Conservation (phyloP, 2,888 invertebrate genomes). For the Caenorhabditis doughertyi region DNA sequence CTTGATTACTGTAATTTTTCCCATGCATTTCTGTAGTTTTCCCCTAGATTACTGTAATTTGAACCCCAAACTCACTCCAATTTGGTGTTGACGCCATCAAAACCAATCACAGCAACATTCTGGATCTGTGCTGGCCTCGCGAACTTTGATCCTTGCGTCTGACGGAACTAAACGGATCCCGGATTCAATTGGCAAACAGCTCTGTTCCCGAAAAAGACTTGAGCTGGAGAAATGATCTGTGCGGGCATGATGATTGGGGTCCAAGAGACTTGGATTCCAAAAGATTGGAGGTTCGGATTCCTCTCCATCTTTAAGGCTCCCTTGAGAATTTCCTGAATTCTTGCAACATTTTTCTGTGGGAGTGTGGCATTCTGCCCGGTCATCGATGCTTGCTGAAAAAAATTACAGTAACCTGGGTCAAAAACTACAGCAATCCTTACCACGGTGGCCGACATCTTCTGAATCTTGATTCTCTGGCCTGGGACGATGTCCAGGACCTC, state of each 20-base stretch:
- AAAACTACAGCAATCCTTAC: neutral
- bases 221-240: conserved; percentile 3
- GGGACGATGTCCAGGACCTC: conserved; percentile 51
- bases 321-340: neutral
- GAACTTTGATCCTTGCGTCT: neutral
- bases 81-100: neutral
- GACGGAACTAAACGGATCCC: neutral
- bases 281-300: conserved; percentile 43
- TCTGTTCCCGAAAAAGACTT: conserved; percentile 1
- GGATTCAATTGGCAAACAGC: neutral
- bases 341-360: conserved; percentile 18
- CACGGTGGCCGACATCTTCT: conserved; percentile 18
- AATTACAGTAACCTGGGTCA: no score
- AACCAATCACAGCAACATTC: conserved; percentile 14
- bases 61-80: neutral
- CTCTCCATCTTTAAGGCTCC: neutral
- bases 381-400: conserved; percentile 44
- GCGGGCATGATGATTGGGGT: conserved; percentile 20
- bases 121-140: neutral
- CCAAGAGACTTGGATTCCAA: conserved; percentile 19
- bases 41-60: no score
- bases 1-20: no score
- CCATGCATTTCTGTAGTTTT: no score
- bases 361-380: conserved; percentile 29
- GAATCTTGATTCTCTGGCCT: conserved; percentile 52